A percentile compares a stretch with the other conserved stretches of the same genome.
These are phyloP conservation scores for Hirtodrosophila alboralis DNA, from an alignment of 2,888 invertebrate species.

Conservation along the genomic window DNA sequence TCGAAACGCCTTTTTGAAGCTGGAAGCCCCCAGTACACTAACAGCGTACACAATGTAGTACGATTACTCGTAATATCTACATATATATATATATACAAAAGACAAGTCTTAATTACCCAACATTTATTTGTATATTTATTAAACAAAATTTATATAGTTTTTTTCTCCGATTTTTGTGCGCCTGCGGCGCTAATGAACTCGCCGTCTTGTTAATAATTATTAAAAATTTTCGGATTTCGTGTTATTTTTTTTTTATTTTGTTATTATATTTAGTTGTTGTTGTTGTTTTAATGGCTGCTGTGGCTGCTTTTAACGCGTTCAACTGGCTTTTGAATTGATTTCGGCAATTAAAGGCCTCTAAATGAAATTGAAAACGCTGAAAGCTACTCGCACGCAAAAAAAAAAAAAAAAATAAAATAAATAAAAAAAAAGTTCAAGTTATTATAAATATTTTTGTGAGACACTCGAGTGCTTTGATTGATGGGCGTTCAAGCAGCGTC, in stretches of 20 bases:
- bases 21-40: slow-evolving; percentile 8
- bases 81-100: slow-evolving; percentile 31
- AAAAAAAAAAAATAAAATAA: slow-evolving; percentile 8
- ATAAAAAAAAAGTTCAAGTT: slow-evolving; percentile 45
- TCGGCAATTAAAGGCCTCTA: slow-evolving; percentile 75
- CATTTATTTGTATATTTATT: slow-evolving; percentile 64
- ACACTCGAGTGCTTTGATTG: slow-evolving; percentile 69
- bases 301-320: slow-evolving; percentile 75
- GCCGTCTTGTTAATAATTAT: slow-evolving; percentile 75
- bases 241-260: slow-evolving; percentile 8
- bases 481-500: slow-evolving; percentile 64
- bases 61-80: slow-evolving; percentile 39
- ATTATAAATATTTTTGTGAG: slow-evolving; percentile 71
- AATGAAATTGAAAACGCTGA: slow-evolving; percentile 76
- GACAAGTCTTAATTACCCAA: slow-evolving; percentile 81
- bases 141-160: slow-evolving; percentile 19
- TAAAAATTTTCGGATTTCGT: slow-evolving; percentile 47
- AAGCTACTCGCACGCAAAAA: slow-evolving; percentile 58
- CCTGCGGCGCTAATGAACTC: slow-evolving; percentile 67
- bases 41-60: slow-evolving; percentile 41
- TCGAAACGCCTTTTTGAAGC: slow-evolving; percentile 69
- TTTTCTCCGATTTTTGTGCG: slow-evolving; percentile 25
- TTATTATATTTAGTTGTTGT: slow-evolving; percentile 19
- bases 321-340: slow-evolving; percentile 78
- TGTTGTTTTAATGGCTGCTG: slow-evolving; percentile 40